phyloP scores from a whole-genome alignment of 2,888 invertebrate genomes.

The Epinotia demarniana region DNA sequence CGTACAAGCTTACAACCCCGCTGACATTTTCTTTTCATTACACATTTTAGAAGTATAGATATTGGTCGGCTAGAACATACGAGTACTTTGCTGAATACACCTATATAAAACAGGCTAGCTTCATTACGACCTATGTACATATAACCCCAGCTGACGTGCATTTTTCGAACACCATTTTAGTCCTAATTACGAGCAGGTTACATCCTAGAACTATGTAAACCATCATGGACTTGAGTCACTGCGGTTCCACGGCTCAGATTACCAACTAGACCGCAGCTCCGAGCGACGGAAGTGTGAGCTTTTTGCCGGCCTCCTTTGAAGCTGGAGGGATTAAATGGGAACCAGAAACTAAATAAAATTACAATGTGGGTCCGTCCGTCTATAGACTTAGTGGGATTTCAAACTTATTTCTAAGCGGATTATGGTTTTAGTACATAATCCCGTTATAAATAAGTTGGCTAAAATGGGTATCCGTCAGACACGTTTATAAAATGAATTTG shows the following conservation, averaged over 20 bases:
- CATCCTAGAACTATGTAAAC: neutral
- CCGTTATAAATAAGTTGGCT: no score
- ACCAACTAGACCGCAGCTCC: neutral
- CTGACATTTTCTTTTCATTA: no score
- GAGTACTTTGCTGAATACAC: no score
- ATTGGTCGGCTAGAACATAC: neutral
- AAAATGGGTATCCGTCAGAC: no score
- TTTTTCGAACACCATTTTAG: neutral
- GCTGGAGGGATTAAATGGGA: neutral
- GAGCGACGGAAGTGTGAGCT: neutral
- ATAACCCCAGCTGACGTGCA: neutral
- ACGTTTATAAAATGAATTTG: no score
- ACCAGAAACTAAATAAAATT: neutral
- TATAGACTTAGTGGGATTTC: neutral
- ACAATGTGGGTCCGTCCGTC: neutral
- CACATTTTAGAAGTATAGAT: neutral
- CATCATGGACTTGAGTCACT: neutral
- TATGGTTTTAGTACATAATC: neutral
- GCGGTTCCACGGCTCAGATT: neutral
- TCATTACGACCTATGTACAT: neutral
- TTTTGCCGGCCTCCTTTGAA: neutral
- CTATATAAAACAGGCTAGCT: neutral
- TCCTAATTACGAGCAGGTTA: neutral
- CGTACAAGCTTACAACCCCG: no score
- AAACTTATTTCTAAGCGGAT: slow-evolving; percentile 18